Percentiles rank a stretch among this genome's conserved stretches.
Evolutionary conservation across 2,797 vertebrate species (phyloP).

Genomic region (Carapus acus): DNA sequence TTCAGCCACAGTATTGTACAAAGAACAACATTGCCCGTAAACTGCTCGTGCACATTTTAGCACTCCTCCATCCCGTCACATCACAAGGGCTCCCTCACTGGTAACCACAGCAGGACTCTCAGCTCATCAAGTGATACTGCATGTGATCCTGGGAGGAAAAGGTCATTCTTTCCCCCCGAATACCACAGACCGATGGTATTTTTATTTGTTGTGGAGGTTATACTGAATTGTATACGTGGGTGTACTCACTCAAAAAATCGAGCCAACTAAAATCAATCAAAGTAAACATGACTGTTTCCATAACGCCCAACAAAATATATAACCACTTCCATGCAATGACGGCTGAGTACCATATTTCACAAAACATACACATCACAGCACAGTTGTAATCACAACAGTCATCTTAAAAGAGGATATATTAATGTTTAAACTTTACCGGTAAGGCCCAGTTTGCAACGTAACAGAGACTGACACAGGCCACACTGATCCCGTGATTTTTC

Average conservation of each 20-base stretch:
- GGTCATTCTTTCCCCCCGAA: constrained; percentile 9
- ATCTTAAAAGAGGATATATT: constrained; percentile 1
- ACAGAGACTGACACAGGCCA: background rate
- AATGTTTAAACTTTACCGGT: background rate
- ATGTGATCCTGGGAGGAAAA: constrained; percentile 58
- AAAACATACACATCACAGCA: too few relatives aligned
- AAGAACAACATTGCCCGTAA: too few relatives aligned
- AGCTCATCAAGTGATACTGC: constrained; percentile 64
- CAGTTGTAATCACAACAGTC: too few relatives aligned
- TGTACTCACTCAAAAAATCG: too few relatives aligned
- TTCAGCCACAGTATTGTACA: too few relatives aligned
- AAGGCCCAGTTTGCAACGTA: background rate
- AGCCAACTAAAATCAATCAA: too few relatives aligned
- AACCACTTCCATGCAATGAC: too few relatives aligned
- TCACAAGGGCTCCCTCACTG: constrained; percentile 52
- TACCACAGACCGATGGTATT: background rate
- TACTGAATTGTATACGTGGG: too few relatives aligned
- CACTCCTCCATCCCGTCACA: constrained; percentile 5
- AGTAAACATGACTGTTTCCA: too few relatives aligned
- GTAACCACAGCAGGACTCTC: constrained; percentile 13
- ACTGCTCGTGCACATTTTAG: constrained; percentile 4
- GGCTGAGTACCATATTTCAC: too few relatives aligned
- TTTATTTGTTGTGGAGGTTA: too few relatives aligned
- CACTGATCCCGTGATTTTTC: constrained; percentile 2
- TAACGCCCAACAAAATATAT: too few relatives aligned